Conservation (phyloP, 2,113 vertebrate genomes). For the Terrapene triunguis region DNA sequence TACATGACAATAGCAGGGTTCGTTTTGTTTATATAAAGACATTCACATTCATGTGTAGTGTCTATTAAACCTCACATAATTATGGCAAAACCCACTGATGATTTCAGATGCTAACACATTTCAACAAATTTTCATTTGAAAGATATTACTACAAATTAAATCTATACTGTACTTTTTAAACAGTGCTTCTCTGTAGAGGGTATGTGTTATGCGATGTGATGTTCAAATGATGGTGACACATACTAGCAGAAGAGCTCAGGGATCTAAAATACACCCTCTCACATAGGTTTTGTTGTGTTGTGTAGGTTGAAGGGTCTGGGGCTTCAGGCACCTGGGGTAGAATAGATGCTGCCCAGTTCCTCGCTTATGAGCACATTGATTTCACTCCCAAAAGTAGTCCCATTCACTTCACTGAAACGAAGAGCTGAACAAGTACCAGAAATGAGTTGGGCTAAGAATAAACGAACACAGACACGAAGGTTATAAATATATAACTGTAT, state of each 20-base stretch:
- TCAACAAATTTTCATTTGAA: neutral
- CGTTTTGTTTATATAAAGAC: neutral
- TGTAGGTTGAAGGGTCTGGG: neutral
- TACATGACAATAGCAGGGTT: neutral
- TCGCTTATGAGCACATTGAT: neutral
- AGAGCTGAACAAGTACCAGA: neutral
- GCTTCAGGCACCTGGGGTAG: neutral
- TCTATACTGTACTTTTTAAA: neutral
- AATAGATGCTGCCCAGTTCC: neutral
- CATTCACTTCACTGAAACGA: neutral
- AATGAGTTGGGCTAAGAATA: conserved; percentile 49
- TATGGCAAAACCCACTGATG: neutral
- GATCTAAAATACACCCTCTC: neutral
- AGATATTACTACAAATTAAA: neutral
- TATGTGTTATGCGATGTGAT: neutral
- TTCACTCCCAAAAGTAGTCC: neutral
- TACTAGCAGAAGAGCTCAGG: neutral
- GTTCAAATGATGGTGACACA: neutral
- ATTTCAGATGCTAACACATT: neutral
- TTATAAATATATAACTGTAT: conserved; percentile 91
- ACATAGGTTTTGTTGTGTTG: neutral
- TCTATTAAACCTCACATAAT: neutral
- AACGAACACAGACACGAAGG: conserved; percentile 64
- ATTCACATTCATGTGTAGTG: neutral
- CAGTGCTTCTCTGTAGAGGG: neutral